Base-by-base conservation (phyloP, 1,140 invertebrate species). In the Lerema accius region DNA sequence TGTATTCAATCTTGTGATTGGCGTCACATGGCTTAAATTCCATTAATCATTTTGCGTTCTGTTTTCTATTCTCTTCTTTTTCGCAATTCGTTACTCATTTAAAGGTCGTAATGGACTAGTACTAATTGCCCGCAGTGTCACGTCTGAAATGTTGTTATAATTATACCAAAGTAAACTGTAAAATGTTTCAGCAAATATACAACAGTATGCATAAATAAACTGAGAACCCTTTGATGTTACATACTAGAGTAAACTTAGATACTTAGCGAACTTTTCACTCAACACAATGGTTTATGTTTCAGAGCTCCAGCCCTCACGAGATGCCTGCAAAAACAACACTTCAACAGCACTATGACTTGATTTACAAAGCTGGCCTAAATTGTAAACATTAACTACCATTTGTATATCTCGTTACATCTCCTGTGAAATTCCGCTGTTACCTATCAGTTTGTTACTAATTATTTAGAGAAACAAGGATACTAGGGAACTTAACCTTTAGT, bases 331-430 rank as follows among this genome's bases (percentile, higher is more conserved):
- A 76, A 81, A 60, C 76, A 82, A 58, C 77, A 77, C 49, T 77
- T 75, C 76, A 90, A 90, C 67, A 75, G 73, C 70, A 90, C 88
- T 15, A 88, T 84, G 84, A 90, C 84, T 76, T 90, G 88, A 90
- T 80, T 83, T 65, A 69, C 62, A 71, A 73, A 59, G 32, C 56
- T 17, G 68, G 74, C 37, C 49, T 66, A 48, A 65, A 67, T 49
- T 59, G 43, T 73, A 67, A 73, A 73, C 60, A 69, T 64, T 74
- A 76, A 65, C 56, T 73, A 77, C 53, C 65, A 77, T 73, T 76
- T 78, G 75, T 78, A 83, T 78, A 84, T 78, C 71, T 76, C 77
- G 75, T 73, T 62, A 73, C 62, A 65, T 76, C 61, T 74, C 65
- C 64, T 69, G 65, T 64, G 48, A 69, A 73, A 73, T 69, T 75